A percentile compares a stretch with the other conserved stretches of the same genome.
These are phyloP conservation scores for Myotis pilosus DNA, from an alignment of 2,797 vertebrate species.

Conservation along the genomic window DNA sequence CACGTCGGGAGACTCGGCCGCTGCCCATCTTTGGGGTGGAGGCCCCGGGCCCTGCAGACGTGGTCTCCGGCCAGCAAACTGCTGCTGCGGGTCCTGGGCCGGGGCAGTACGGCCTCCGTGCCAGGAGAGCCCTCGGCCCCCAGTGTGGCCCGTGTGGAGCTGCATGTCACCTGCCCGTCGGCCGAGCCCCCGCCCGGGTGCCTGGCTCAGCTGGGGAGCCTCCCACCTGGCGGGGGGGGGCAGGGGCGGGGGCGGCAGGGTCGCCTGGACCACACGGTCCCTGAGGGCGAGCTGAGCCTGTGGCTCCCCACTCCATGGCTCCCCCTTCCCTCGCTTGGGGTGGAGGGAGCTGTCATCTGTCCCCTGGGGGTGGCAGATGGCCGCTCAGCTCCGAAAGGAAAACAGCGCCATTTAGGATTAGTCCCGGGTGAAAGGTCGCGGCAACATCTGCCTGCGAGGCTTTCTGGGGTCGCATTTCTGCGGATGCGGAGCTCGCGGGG, in stretches of 20 bases:
- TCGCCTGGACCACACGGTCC: background rate
- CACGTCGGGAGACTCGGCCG: rapidly evolving
- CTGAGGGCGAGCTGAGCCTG: background rate
- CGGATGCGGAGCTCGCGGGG: conserved; percentile 56
- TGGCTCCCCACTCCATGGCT: rapidly evolving
- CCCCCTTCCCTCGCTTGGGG: background rate
- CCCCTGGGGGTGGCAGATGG: conserved; percentile 91
- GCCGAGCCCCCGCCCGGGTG: background rate
- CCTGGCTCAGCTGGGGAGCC: background rate
- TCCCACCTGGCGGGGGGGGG: background rate
- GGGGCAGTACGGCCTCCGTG: background rate
- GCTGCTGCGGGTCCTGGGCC: background rate
- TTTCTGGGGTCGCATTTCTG: conserved; percentile 88
- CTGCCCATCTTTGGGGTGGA: background rate
- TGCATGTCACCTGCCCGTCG: rapidly evolving
- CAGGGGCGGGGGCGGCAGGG: background rate
- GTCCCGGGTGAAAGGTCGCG: conserved; percentile 92
- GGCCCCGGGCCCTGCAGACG: background rate
- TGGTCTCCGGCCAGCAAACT: too few relatives aligned
- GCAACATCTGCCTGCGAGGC: conserved; percentile 92
- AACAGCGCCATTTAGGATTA: conserved; percentile 88
- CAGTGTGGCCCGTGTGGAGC: background rate
- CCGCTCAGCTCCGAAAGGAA: conserved; percentile 88
- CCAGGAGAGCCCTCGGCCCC: too few relatives aligned
- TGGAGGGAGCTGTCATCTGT: conserved; percentile 70